Evolutionary conservation across 2,113 vertebrate genomes (phyloP), one percentile per base, ranked within the genome.

Genomic region (Platichthys stellatus): DNA sequence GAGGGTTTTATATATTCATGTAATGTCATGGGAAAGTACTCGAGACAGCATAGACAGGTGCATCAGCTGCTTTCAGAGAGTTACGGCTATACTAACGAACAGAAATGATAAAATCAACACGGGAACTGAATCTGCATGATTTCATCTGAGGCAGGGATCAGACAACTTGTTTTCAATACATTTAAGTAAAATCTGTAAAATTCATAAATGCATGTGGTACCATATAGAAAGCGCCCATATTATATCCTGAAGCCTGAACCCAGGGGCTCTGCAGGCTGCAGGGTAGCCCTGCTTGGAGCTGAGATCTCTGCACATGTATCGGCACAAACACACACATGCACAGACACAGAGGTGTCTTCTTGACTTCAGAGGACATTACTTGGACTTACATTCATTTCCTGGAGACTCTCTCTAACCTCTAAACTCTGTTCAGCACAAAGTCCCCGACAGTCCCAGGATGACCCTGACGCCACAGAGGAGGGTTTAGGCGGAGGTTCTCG

Each of bases 221-320:
- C 51, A 78, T 49, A 31, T 31, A 31, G 31, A 31, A 31, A 61
- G 72, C 60, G 59, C 26, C 58, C 38, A 21, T 82, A 60, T 84
- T 69, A 85, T 71, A 85, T 74, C 66, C 74, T 38, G 53, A 47
- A 66, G 78, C 69, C 64, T 81, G 78, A 81, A 38, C 69, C 83
- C 87, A 63, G 10, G 64, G 77, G 79, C 66, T 74, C 76, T 66
- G 71, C 62, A 62, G 66, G 45, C 77, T 81, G 74, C 60, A 58
- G 64, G 70, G 77, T 66, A 49, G 61, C 31, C 63, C 24, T 49
- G 69, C 21, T 21, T 20, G 7, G 0, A 63, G 15, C 67, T 62
- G 20, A 56, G 8, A 56, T 54, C 8, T 21, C 18, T 54, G 15
- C 15, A 15, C 24, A 45, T 17, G 63, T 18, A 47, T 38, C 65